Evolutionary conservation across 2,113 vertebrate species (phyloP).

Genomic region (Dicerorhinus sumatrensis): DNA sequence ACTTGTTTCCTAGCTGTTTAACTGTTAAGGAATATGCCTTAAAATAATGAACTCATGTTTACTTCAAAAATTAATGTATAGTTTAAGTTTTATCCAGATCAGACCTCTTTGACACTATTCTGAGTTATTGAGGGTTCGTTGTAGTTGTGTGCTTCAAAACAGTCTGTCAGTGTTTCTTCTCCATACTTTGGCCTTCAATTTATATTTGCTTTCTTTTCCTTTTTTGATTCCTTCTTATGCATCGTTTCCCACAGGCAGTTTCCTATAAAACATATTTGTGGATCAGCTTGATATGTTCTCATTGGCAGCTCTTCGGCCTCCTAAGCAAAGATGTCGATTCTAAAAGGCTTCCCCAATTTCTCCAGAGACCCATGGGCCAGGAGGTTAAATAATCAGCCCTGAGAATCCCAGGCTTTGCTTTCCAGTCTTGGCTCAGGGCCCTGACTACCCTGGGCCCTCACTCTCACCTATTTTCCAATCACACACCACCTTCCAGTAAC

Average conservation of each 20-base stretch:
- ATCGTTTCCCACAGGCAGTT: background rate
- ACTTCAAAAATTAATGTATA: background rate
- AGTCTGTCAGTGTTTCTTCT: background rate
- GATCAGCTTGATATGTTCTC: background rate
- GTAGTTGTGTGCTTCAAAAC: background rate
- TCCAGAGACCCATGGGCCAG: background rate
- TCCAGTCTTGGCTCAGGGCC: background rate
- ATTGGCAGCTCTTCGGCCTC: background rate
- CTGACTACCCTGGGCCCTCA: too few relatives aligned
- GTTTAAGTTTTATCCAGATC: background rate
- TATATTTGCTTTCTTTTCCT: background rate
- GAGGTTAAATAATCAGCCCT: background rate
- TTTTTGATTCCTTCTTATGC: background rate
- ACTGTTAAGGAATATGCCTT: background rate
- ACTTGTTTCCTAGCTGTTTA: conserved; percentile 7
- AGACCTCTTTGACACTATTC: background rate
- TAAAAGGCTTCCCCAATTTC: background rate
- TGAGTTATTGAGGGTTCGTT: background rate
- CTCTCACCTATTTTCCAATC: background rate
- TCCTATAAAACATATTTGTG: background rate
- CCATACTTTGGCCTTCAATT: background rate
- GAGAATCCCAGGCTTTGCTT: background rate
- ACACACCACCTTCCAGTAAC: background rate
- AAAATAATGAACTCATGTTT: background rate
- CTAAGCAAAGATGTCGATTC: background rate